Evolutionary conservation across 2,113 vertebrate species (phyloP).

Genomic region (Felis chaus): DNA sequence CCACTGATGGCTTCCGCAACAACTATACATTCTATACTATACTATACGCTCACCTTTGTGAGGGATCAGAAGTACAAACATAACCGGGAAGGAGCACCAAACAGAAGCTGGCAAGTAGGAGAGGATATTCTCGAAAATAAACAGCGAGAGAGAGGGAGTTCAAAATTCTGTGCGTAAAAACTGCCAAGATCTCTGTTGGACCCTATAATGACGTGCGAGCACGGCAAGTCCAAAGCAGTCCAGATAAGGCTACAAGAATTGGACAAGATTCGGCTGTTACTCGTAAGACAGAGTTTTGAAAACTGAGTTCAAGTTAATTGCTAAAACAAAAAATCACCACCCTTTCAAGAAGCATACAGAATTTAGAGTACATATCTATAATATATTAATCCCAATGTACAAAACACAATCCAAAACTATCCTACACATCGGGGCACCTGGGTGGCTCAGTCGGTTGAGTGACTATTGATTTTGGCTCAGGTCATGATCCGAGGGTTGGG

Average conservation of each 20-base stretch:
- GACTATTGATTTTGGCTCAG: too few relatives aligned
- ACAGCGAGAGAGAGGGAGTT: background rate
- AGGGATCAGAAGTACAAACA: background rate
- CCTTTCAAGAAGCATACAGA: background rate
- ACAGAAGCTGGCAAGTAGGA: background rate
- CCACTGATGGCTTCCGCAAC: background rate
- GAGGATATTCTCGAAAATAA: background rate
- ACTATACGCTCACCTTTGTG: too few relatives aligned
- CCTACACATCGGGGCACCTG: too few relatives aligned
- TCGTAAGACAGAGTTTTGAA: background rate
- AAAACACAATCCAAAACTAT: background rate
- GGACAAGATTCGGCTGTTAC: background rate
- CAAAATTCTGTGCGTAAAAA: background rate
- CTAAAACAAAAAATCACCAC: background rate
- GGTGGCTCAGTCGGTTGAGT: too few relatives aligned
- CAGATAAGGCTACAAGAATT: background rate
- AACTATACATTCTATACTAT: background rate
- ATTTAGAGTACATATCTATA: background rate
- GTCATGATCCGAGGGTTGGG: too few relatives aligned
- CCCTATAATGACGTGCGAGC: background rate
- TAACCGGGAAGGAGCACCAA: background rate
- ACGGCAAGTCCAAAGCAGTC: background rate
- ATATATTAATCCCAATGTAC: background rate
- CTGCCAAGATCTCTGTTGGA: background rate
- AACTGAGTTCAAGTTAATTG: background rate